These are phyloP conservation scores for Peribatodes rhomboidaria DNA, from an alignment of 2,888 invertebrate species.

Conservation along the genomic window DNA sequence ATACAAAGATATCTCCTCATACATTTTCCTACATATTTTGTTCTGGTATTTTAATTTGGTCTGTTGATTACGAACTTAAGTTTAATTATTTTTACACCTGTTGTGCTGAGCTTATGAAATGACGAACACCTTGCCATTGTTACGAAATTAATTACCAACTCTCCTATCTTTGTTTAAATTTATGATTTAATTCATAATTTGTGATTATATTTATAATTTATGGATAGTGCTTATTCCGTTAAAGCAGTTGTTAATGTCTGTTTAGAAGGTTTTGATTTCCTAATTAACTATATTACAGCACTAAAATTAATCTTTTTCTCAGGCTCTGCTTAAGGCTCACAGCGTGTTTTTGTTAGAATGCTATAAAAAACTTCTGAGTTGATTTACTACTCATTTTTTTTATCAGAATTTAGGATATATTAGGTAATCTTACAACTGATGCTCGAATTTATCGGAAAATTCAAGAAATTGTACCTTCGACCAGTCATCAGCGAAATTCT, in stretches of 20 bases:
- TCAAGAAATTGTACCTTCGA: too few species aligned
- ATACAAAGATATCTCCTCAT: conserved; percentile 22
- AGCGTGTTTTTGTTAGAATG: too few species aligned
- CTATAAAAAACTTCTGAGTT: too few species aligned
- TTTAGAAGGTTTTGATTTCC: conserved; percentile 4
- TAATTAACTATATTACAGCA: background rate
- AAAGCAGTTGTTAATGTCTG: background rate
- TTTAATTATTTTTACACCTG: conserved; percentile 61
- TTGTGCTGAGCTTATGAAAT: conserved; percentile 51
- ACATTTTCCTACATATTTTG: conserved; percentile 46
- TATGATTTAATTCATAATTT: too few species aligned
- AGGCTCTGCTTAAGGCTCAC: too few species aligned
- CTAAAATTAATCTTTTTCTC: background rate
- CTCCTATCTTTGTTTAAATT: conserved; percentile 18
- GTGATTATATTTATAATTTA: too few species aligned
- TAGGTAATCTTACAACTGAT: too few species aligned
- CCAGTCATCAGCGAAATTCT: too few species aligned
- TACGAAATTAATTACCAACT: conserved; percentile 21
- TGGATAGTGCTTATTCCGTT: conserved; percentile 4
- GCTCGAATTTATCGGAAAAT: too few species aligned
- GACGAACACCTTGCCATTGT: conserved; percentile 31
- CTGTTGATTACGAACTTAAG: conserved; percentile 48
- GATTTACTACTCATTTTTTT: too few species aligned
- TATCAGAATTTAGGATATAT: too few species aligned
- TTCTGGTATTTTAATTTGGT: conserved; percentile 64